Evolutionary conservation across 1,140 invertebrate genomes (phyloP), one percentile per base, ranked within the genome.

Genomic region (Bathynomus jamesi): DNA sequence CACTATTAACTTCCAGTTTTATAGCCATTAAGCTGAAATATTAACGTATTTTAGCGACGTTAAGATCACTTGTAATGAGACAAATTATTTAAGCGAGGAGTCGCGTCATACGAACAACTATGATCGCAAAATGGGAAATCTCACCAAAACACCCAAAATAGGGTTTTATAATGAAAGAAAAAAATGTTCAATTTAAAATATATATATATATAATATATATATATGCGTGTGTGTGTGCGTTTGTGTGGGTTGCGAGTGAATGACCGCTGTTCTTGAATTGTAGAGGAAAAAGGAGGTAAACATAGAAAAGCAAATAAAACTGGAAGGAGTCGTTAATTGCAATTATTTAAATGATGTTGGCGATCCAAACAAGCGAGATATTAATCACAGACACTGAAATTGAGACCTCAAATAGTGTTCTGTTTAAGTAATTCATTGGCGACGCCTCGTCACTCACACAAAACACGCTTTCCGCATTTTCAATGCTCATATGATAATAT

Each of bases 171-270:
- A n/a, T n/a, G n/a, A n/a, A n/a, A n/a, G n/a, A n/a, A n/a, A n/a
- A n/a, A n/a, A n/a, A n/a, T n/a, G n/a, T n/a, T n/a, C n/a, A n/a
- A 53, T 53, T 17, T 53, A 53, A 17, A 53, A 53, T 53, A 53
- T 53, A 53, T 53, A 53, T 53, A 53, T 53, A 53, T 53, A 53
- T 53, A 53, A 53, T 53, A 53, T 53, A 53, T 53, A 53, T 53
- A 53, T 53, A 53, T 53, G 40, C 21, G 40, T 53, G 40, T 53
- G 40, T 53, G 40, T 53, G 40, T 53, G 40, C 21, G 40, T 53
- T 11, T 53, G 40, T 53, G 40, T 53, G 40, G 13, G 32, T 40
- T 7, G 32, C 17, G 32, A 8, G 32, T 40, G 32, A 17, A 8
- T 40, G 32, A 8, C 7, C 17, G 32, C 17, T 7, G 32, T n/a